Evolutionary conservation across 2,797 vertebrate genomes (phyloP), one percentile per base, ranked within the genome.

Genomic region (Clangula hyemalis): DNA sequence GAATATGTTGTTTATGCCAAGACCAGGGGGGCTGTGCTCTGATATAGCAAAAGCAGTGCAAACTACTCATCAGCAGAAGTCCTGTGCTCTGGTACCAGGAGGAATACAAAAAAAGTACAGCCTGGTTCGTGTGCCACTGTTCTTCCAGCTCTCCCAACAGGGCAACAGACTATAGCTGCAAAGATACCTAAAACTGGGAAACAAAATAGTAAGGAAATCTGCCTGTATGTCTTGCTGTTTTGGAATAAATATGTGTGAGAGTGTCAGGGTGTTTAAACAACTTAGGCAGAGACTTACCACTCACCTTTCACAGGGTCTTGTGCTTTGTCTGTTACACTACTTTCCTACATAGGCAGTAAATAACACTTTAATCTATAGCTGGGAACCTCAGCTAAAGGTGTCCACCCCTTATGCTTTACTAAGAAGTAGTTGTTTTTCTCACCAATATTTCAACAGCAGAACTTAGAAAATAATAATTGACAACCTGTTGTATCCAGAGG

Each of bases 81-180:
- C 30, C 13, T 38, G 21, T 0, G 0, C 6, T 65, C 19, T 34
- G 25, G 6, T 54, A 58, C 21, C 18, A 30, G n/a, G 19, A 68
- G 17, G 8, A 4, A 64, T 25, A 24, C 11, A 75, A 74, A 10
- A 80, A 6, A 83, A 32, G 10, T 20, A 27, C 3, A 39, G 30
- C 16, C 25, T 57, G 12, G 5, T 80, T 11, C 22, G 7, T 0
- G 0, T 49, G 10, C 36, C 0, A 0, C 43, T 77, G n/a, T 73
- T 86, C 57, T 66, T 76, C 60, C 68, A 71, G n/a, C 22, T 54
- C 18, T 89, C 8, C 45, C 51, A 45, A 38, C 1, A 36, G 22
- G 51, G 47, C 68, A 80, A 60, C 27, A 57, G 43, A 30, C 5
- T 9, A 19, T 1, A 82, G 34, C 15, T 10, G 45, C 47, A 77